Percentiles rank a stretch among this genome's conserved stretches.
These are phyloP conservation scores for Oscheius sp. DNA, from an alignment of 2,888 invertebrate species.

Conservation along the genomic window DNA sequence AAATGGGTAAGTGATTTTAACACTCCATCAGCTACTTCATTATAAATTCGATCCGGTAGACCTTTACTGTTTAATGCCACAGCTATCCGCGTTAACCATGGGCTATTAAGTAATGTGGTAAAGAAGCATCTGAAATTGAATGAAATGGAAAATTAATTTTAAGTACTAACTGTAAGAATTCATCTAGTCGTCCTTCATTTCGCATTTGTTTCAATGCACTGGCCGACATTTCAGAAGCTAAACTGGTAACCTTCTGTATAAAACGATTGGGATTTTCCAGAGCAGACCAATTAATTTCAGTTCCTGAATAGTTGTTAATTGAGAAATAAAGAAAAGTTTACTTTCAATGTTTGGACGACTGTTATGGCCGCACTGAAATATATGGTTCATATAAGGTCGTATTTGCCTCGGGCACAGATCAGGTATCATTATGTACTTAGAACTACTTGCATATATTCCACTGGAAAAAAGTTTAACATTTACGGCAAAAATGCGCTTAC, in stretches of 20 bases:
- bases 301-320: background rate
- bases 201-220: constrained; percentile 12
- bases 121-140: constrained; percentile 13
- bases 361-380: constrained; percentile 13
- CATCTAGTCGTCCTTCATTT: constrained; percentile 4
- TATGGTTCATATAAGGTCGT: constrained; percentile 13
- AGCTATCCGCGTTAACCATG: constrained; percentile 5
- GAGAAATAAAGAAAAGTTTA: background rate
- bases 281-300: background rate
- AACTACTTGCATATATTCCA: background rate
- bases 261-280: constrained; percentile 13
- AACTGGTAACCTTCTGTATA: constrained; percentile 8
- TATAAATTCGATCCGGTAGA: constrained; percentile 16
- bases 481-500: background rate
- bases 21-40: constrained; percentile 24
- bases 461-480: background rate
- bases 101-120: constrained; percentile 21
- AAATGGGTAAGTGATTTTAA: constrained; percentile 18
- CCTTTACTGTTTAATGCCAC: background rate
- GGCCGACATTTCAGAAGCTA: constrained; percentile 9
- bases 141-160: background rate
- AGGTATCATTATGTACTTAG: constrained; percentile 9
- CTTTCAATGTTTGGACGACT: background rate
- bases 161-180: constrained; percentile 5
- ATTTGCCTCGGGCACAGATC: constrained; percentile 19